Evolutionary conservation across 2,797 vertebrate species (phyloP).

Genomic region (Notolabrus celidotus): DNA sequence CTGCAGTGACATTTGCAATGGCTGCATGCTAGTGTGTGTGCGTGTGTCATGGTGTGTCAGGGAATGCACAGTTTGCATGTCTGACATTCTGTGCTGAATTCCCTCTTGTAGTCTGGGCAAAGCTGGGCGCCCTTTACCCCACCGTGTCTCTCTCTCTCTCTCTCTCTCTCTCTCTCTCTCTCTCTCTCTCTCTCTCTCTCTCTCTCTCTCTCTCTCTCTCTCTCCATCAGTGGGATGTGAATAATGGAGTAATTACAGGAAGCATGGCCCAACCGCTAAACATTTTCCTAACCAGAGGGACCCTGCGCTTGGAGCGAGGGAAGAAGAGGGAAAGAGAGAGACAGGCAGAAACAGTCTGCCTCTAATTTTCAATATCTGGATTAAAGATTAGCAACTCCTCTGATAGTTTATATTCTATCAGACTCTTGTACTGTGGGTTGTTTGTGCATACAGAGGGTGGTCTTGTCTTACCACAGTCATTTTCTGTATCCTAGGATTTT

Average conservation of each 20-base stretch:
- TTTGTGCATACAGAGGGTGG: constrained; percentile 27
- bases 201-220: constrained; percentile 59
- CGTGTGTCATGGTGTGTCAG: constrained; percentile 1
- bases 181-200: constrained; percentile 42
- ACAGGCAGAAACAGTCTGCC: constrained; percentile 55
- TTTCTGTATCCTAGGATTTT: constrained; percentile 5
- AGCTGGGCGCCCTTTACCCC: constrained; percentile 54
- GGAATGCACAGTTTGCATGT: constrained; percentile 43
- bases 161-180: constrained; percentile 53
- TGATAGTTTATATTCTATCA: constrained; percentile 34
- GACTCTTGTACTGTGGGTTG: constrained; percentile 35
- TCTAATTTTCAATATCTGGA: constrained; percentile 75
- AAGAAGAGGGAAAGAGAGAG: constrained; percentile 34
- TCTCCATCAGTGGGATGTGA: constrained; percentile 65
- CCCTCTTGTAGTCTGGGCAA: constrained; percentile 35
- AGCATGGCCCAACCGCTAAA: constrained; percentile 70
- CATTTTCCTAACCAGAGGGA: constrained; percentile 77
- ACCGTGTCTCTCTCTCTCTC: constrained; percentile 53
- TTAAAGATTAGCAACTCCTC: constrained; percentile 66
- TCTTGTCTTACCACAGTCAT: constrained; percentile 45
- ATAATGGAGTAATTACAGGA: constrained; percentile 83
- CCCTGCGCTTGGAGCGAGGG: constrained; percentile 48
- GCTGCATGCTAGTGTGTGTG: constrained; percentile 1
- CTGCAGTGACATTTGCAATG: constrained; percentile 20
- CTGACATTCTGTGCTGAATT: constrained; percentile 47